Evolutionary conservation across 2,113 vertebrate species (phyloP), one percentile per base, ranked within the genome.

Genomic region (Chitala chitala): DNA sequence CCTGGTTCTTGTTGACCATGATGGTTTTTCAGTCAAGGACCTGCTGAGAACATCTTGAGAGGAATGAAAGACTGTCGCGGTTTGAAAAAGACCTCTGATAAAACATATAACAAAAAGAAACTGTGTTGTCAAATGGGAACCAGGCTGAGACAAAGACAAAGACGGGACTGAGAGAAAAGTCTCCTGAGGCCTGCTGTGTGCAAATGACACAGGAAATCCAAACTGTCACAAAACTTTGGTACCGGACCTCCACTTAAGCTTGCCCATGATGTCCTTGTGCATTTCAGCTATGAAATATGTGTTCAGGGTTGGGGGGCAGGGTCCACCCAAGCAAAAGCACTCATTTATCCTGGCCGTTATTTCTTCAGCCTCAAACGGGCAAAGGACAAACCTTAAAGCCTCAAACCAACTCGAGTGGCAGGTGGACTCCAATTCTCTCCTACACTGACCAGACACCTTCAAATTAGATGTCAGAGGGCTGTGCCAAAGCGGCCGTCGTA

Each of bases 311-410:
- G 2, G 42, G 29, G 56, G 42, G 42, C 12, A 20, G 5, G 6
- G 40, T 36, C 59, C 33, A 46, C 44, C 44, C 12, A 46, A 17
- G 17, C 51, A 22, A 8, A 26, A 13, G 15, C 31, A 13, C 24
- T 65, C 72, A 74, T 13, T 74, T 48, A 53, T 40, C 36, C 38
- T 4, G 33, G 51, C 26, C 26, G 48, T 53, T 65, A 69, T 61
- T 71, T 75, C 72, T 48, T 72, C 66, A 44, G 54, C 75, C 44
- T 65, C 75, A 59, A 80, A 80, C 75, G 71, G 51, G 38, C 72
- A 77, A 78, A 79, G 78, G 78, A 80, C 80, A 78, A 77, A 70
- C 73, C 77, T 81, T 63, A 76, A 73, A 72, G 56, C 73, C 44
- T 51, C 53, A 61, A 53, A 66, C 72, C 71, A 69, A 63, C 68